Base-by-base conservation (phyloP, 2,797 vertebrate genomes). In the Distichodus sexfasciatus region DNA sequence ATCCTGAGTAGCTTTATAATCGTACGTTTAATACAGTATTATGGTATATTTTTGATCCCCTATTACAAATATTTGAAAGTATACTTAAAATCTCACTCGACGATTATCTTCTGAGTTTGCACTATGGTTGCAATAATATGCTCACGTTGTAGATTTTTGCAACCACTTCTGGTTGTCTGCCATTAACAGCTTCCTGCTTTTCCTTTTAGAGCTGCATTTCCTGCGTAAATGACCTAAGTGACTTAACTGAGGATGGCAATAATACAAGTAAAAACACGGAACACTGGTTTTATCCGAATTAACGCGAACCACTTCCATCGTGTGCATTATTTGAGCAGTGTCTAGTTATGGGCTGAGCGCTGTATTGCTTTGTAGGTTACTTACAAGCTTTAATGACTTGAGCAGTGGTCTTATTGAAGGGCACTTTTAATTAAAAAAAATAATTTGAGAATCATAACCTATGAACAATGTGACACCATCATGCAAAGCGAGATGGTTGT, bases 141-240 rank as follows among this genome's bases (percentile, higher is more conserved):
- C 76, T 78, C 81, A 82, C 15, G 7, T 72, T 59, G 68, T 41
- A 76, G 77, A 41, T 71, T 59, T 77, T 60, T 71, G 54, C 46
- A 51, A 50, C 5, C 10, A 40, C 36, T 6, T 24, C 26, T 63
- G 47, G 14, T 69, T 36, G 53, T 47, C 67, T 77, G 75, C 51
- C 70, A 72, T 77, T 66, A 68, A 79, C 64, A 69, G 80, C 74
- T 70, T 76, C 40, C 31, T 33, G 36, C 29, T 48, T 59, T 38
- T 36, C 43, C 36, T 28, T 3, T 14, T 46, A 53, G 55, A 69
- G 76, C 72, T 79, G 70, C 63, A 81, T 78, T 63, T 84, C 76
- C 79, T 83, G 81, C 83, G 83, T 79, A 81, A 86, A 76, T 81
- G 44, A 81, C 81, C 71, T 76, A 89, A 90, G 89, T 89, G 86